phyloP scores from a whole-genome alignment of 2,888 invertebrate species.

The Lasioglossum leucozonium region DNA sequence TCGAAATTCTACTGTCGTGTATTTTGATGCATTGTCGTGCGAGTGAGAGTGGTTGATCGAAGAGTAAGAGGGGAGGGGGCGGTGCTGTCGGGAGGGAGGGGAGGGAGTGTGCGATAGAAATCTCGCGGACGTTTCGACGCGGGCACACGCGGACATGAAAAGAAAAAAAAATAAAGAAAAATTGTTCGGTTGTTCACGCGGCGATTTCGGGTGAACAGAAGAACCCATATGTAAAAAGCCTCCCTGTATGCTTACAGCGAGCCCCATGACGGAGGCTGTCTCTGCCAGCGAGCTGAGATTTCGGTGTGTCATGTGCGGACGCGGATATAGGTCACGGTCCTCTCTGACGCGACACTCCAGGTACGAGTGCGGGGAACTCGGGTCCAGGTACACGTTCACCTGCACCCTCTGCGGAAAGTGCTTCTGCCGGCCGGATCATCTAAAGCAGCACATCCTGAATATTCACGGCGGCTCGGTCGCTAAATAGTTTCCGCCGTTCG shows the following conservation, averaged over 20 bases:
- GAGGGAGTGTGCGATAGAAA: neutral
- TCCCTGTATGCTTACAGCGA: slow-evolving; percentile 83
- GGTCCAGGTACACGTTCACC: slow-evolving; percentile 84
- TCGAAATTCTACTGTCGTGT: slow-evolving; percentile 40
- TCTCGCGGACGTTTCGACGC: neutral
- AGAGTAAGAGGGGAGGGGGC: neutral
- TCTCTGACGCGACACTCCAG: slow-evolving; percentile 83
- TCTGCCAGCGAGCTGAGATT: slow-evolving; percentile 79
- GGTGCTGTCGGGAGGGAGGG: neutral
- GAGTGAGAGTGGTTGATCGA: neutral
- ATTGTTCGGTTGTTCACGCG: neutral
- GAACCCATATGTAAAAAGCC: slow-evolving; percentile 77
- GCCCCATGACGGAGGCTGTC: slow-evolving; percentile 77
- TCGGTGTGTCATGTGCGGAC: slow-evolving; percentile 84
- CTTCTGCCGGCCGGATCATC: slow-evolving; percentile 84
- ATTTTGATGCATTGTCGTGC: neutral
- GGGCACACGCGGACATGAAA: neutral
- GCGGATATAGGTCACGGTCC: slow-evolving; percentile 82
- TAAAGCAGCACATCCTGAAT: slow-evolving; percentile 84
- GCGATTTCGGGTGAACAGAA: slow-evolving; percentile 3
- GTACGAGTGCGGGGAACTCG: slow-evolving; percentile 83
- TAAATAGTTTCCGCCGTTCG: slow-evolving; percentile 73
- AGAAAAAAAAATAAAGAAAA: too few species aligned
- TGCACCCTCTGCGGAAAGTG: slow-evolving; percentile 84
- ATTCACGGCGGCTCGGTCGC: slow-evolving; percentile 81